phyloP scores from a whole-genome alignment of 2,113 vertebrate species.

The Fulmarus glacialis region DNA sequence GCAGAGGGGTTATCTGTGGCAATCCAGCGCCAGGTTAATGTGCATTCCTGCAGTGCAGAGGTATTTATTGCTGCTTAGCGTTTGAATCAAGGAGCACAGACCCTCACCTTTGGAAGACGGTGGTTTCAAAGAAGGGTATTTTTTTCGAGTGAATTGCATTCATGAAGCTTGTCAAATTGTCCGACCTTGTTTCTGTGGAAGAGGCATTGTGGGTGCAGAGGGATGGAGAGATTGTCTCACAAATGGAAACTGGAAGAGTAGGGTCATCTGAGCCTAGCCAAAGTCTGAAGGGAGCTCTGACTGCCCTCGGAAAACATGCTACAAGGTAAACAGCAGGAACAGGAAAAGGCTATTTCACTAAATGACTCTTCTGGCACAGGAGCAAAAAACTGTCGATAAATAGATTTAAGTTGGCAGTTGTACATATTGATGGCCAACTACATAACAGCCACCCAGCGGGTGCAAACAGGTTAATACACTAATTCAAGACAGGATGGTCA shows the following conservation, averaged over 20 bases:
- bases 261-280: background rate
- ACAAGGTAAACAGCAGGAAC: background rate
- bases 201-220: background rate
- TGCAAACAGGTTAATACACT: background rate
- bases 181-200: background rate
- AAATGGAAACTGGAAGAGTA: background rate
- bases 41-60: background rate
- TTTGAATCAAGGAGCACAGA: background rate
- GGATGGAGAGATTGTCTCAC: background rate
- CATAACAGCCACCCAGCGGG: background rate
- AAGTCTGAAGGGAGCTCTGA: background rate
- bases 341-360: background rate
- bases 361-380: background rate
- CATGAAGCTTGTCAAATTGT: background rate
- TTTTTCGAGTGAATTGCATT: background rate
- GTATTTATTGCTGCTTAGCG: background rate
- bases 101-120: background rate
- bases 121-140: background rate
- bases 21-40: background rate
- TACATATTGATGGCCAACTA: background rate
- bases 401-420: background rate
- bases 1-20: background rate
- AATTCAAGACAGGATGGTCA: background rate
- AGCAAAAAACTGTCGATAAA: background rate
- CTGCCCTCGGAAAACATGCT: background rate